A percentile compares a stretch with the other conserved stretches of the same genome.
phyloP scores from a whole-genome alignment of 2,888 invertebrate species.

The Cyclophora albipunctata region DNA sequence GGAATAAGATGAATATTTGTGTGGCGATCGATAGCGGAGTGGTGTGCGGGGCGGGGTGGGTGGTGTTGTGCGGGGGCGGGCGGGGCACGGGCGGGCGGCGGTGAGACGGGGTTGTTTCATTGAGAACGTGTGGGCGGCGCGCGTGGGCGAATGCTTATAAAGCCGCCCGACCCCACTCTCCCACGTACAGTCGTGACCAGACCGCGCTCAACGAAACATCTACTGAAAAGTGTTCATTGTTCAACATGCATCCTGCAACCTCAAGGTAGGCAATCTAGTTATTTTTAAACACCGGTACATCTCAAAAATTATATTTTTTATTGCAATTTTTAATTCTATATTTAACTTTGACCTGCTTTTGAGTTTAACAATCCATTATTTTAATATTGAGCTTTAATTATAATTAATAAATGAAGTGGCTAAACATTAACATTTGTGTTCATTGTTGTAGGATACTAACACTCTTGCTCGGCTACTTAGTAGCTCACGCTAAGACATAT shows the following conservation, averaged over 20 bases:
- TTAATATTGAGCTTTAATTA: background rate
- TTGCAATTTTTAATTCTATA: background rate
- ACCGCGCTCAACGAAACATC: conserved; percentile 39
- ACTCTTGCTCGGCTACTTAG: conserved; percentile 65
- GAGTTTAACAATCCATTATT: background rate
- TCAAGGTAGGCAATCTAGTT: conserved; percentile 44
- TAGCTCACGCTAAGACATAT: conserved; percentile 59
- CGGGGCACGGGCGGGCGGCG: conserved; percentile 26
- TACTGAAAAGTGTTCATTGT: conserved; percentile 40
- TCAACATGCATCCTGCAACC: conserved; percentile 50
- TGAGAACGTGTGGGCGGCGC: conserved; percentile 80
- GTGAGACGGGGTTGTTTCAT: conserved; percentile 69
- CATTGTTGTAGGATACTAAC: conserved; percentile 53
- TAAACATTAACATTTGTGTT: background rate
- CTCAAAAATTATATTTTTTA: background rate
- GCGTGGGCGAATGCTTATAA: conserved; percentile 71
- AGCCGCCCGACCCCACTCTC: conserved; percentile 48
- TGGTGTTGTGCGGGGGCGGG: conserved; percentile 29
- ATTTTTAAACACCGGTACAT: background rate
- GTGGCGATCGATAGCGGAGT: conserved; percentile 64
- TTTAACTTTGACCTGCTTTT: background rate
- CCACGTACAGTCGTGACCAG: conserved; percentile 56
- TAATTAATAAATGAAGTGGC: background rate
- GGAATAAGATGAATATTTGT: conserved; percentile 68
- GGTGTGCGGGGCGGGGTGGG: conserved; percentile 38